A percentile compares a stretch with the other conserved stretches of the same genome.
These are phyloP conservation scores for Kryptolebias marmoratus DNA, from an alignment of 2,113 vertebrate species.

Conservation along the genomic window DNA sequence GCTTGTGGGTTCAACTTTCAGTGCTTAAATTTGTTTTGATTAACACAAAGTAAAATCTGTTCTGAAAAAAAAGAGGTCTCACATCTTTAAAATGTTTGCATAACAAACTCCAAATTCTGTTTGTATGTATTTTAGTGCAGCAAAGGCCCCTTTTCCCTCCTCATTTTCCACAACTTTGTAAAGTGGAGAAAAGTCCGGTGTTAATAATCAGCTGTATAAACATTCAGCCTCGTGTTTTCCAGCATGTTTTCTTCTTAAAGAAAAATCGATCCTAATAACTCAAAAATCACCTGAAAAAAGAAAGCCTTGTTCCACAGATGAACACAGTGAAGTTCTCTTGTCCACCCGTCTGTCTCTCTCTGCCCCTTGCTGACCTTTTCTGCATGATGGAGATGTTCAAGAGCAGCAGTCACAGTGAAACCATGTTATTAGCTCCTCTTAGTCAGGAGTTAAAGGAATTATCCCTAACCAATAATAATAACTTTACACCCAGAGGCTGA, in stretches of 20 bases:
- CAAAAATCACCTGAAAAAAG: constrained; percentile 59
- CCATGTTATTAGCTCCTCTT: constrained; percentile 71
- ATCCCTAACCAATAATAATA: constrained; percentile 66
- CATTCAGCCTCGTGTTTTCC: constrained; percentile 58
- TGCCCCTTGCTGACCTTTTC: constrained; percentile 51
- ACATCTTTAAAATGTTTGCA: not conserved
- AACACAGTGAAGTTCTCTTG: constrained; percentile 51
- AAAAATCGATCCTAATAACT: constrained; percentile 79
- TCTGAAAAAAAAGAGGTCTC: not conserved
- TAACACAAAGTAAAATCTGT: not conserved
- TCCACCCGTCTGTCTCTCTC: constrained; percentile 53
- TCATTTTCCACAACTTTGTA: constrained; percentile 19
- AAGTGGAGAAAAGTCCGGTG: constrained; percentile 49
- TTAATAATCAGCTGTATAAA: constrained; percentile 80
- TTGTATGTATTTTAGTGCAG: not conserved
- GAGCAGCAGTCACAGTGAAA: constrained; percentile 67
- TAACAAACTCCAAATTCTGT: constrained; percentile 18
- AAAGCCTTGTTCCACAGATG: constrained; percentile 60
- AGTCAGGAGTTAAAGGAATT: constrained; percentile 76
- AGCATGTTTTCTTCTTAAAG: constrained; percentile 73
- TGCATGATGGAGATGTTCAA: constrained; percentile 64
- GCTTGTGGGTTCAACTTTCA: not conserved
- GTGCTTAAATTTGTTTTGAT: no score
- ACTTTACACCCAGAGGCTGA: constrained; percentile 65
- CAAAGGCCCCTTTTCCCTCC: constrained; percentile 18